phyloP scores from a whole-genome alignment of 2,797 vertebrate genomes.

The Prionace glauca region DNA sequence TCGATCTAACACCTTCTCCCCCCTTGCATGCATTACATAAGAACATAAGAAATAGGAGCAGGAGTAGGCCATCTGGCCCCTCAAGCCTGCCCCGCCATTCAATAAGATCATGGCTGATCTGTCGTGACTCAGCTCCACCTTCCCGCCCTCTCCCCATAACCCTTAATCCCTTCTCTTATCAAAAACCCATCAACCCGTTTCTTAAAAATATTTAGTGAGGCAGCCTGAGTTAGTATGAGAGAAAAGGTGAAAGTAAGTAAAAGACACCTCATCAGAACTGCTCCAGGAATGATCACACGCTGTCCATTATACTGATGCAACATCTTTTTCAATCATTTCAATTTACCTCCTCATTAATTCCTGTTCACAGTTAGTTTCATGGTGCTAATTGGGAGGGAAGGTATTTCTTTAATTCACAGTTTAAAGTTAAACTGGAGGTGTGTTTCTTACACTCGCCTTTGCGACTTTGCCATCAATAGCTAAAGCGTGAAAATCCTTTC shows the following conservation, averaged over 20 bases:
- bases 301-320: neutral
- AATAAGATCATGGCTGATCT: no score
- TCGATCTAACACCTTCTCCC: neutral
- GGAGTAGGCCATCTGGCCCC: no score
- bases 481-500: neutral
- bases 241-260: neutral
- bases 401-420: neutral
- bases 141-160: no score
- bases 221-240: no score
- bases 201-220: no score
- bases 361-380: neutral
- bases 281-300: neutral
- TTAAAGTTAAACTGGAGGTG: neutral
- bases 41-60: no score
- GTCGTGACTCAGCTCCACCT: no score
- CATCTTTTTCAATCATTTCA: neutral
- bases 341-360: neutral
- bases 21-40: neutral
- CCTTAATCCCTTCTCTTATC: no score
- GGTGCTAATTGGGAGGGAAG: neutral
- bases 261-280: neutral
- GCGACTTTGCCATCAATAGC: neutral
- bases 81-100: no score
- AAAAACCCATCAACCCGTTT: no score
- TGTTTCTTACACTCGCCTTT: neutral